Evolutionary conservation across 2,113 vertebrate species (phyloP).

Genomic region (Phoenicopterus ruber): DNA sequence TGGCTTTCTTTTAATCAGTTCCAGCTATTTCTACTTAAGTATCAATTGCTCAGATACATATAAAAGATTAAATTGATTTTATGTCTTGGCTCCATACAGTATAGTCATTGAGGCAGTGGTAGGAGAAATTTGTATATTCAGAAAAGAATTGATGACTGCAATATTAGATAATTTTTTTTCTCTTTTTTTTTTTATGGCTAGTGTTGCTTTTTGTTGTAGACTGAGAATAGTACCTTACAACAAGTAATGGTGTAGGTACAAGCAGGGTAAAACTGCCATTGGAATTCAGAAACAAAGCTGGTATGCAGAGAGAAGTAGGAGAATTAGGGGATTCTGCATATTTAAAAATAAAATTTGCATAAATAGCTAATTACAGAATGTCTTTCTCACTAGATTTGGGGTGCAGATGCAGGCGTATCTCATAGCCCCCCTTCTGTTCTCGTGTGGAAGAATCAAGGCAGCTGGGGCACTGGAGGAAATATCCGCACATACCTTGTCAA

Average conservation of each 20-base stretch:
- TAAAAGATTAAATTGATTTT: not conserved
- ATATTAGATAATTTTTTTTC: not conserved
- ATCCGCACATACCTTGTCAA: constrained; percentile 82
- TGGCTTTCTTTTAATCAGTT: not conserved
- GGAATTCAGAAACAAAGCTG: not conserved
- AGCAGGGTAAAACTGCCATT: not conserved
- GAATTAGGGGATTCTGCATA: not conserved
- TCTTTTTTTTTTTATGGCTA: not conserved
- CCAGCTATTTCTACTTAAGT: not conserved
- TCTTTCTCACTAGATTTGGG: constrained; percentile 83
- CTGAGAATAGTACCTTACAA: not conserved
- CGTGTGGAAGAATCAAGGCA: constrained; percentile 91
- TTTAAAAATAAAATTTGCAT: not conserved
- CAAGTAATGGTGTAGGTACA: not conserved
- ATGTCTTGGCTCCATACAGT: not conserved
- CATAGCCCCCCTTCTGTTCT: constrained; percentile 90
- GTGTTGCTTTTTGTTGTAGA: not conserved
- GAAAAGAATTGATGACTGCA: not conserved
- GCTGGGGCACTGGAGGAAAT: constrained; percentile 86
- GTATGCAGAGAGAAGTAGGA: not conserved
- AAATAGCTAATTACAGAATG: not conserved
- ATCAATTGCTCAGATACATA: not conserved
- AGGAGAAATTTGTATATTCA: not conserved
- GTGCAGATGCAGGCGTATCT: constrained; percentile 83
- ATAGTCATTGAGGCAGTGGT: not conserved